Conservation (phyloP, 2,113 vertebrate genomes). For the Actenoides lindsayi region DNA sequence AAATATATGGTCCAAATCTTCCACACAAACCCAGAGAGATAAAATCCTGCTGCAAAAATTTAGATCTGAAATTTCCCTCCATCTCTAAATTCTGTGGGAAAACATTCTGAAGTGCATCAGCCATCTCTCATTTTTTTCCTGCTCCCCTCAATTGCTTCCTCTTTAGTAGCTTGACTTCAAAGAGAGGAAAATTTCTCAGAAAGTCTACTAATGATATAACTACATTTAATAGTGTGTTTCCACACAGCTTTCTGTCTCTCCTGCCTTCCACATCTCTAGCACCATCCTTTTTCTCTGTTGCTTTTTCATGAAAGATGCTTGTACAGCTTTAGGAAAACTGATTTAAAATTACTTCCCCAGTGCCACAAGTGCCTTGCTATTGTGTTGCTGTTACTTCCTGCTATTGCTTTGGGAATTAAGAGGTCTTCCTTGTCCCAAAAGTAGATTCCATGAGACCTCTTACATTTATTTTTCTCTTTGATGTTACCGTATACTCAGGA, state of each 20-base stretch:
- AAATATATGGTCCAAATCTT: neutral
- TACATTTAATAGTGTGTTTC: neutral
- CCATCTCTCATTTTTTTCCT: neutral
- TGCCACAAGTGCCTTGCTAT: neutral
- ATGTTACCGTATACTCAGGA: neutral
- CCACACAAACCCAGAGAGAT: neutral
- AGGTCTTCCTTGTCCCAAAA: neutral
- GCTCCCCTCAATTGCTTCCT: neutral
- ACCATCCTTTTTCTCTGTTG: neutral
- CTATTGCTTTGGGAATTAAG: neutral
- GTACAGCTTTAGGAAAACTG: neutral
- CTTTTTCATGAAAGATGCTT: neutral
- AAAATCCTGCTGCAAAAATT: neutral
- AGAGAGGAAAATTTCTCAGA: neutral
- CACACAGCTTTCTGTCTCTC: neutral
- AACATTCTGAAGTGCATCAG: neutral
- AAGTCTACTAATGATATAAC: neutral
- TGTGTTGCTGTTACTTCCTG: neutral
- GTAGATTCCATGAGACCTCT: neutral
- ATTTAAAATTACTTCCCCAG: neutral
- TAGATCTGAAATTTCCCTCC: neutral
- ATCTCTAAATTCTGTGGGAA: neutral
- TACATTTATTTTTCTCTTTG: neutral
- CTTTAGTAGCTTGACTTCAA: neutral
- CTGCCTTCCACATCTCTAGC: neutral